Percentiles rank a stretch among this genome's conserved stretches.
These are phyloP conservation scores for Eidolon helvum DNA, from an alignment of 2,113 vertebrate genomes.

Conservation along the genomic window DNA sequence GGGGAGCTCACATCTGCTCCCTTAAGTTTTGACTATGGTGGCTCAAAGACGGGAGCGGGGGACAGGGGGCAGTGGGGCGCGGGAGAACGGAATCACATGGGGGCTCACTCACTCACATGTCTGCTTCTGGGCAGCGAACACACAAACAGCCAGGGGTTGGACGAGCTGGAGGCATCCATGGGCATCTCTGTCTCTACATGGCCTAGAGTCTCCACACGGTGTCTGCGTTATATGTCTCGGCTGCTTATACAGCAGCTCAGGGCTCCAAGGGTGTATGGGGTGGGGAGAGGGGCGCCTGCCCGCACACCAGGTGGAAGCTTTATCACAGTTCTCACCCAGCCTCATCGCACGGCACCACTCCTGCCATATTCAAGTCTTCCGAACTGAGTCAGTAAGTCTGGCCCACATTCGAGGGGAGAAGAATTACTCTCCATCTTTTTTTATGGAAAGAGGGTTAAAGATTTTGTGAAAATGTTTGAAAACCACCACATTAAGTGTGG, in stretches of 20 bases:
- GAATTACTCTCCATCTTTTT: background rate
- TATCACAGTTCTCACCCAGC: background rate
- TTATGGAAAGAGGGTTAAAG: background rate
- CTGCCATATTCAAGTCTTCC: background rate
- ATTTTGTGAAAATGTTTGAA: background rate
- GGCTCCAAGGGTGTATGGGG: background rate
- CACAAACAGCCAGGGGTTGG: background rate
- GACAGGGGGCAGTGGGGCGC: too few species aligned
- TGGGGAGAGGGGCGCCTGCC: too few species aligned
- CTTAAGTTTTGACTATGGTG: background rate
- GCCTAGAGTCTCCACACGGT: background rate
- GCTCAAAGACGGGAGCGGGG: background rate
- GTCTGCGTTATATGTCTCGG: background rate
- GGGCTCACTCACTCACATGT: background rate
- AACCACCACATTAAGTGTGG: background rate
- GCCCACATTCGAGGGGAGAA: background rate
- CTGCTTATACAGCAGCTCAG: background rate
- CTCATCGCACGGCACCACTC: background rate
- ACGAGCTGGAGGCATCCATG: too few species aligned
- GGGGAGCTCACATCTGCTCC: background rate
- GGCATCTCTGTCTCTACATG: background rate
- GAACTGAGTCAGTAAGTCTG: background rate
- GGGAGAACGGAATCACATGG: fast-evolving
- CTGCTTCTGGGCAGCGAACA: background rate
- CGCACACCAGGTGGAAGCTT: background rate